These are phyloP conservation scores for Ptilonorhynchus violaceus DNA, from an alignment of 2,113 vertebrate species.

Conservation along the genomic window DNA sequence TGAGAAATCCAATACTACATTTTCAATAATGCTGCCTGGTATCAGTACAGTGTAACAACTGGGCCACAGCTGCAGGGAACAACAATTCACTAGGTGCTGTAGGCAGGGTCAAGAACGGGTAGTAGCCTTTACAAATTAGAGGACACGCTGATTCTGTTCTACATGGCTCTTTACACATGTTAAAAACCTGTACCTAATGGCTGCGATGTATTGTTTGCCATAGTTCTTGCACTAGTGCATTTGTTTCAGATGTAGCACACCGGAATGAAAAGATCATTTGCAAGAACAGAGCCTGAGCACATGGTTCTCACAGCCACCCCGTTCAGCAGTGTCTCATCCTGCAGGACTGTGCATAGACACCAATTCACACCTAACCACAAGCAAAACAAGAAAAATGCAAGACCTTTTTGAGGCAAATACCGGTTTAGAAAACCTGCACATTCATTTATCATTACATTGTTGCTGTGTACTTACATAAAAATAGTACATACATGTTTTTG, in stretches of 20 bases:
- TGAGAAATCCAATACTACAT: neutral
- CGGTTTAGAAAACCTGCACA: neutral
- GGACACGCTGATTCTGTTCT: neutral
- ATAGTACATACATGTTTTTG: neutral
- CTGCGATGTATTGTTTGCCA: neutral
- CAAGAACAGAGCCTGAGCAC: neutral
- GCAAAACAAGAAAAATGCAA: neutral
- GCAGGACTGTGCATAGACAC: accelerated
- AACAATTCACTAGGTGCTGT: neutral
- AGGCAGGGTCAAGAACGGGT: neutral
- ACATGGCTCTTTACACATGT: neutral
- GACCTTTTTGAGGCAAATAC: neutral
- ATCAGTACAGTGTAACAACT: neutral
- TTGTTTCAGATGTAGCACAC: neutral
- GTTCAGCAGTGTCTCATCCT: neutral
- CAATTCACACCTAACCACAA: neutral
- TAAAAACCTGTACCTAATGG: neutral
- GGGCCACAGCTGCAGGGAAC: neutral
- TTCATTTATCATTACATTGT: neutral
- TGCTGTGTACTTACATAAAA: neutral
- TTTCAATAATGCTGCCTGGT: neutral
- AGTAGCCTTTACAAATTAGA: neutral
- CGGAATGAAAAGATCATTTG: neutral
- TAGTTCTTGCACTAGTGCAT: neutral
- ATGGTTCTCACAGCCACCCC: accelerated